Base-by-base conservation (phyloP, 1,140 invertebrate species). In the Scaptodrosophila lebanonensis region DNA sequence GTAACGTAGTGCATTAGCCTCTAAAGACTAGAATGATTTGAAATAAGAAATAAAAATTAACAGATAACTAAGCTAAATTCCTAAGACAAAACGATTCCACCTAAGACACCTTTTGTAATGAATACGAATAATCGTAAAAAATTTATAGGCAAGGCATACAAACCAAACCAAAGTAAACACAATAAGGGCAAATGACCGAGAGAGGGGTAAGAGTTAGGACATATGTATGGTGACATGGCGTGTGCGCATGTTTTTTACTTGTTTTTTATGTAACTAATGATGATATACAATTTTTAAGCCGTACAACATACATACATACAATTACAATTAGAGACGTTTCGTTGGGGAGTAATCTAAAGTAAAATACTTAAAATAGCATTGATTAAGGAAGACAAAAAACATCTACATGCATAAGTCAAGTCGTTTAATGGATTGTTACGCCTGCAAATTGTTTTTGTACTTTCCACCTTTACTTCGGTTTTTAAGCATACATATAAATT, bases 71-170 rank as follows among this genome's bases (percentile, higher is more conserved):
- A 79, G 75, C 75, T 79, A 79, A 79, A 79, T 75, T 79, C 75
- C 75, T 79, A 79, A 79, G 75, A 79, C 75, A 79, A 82, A 79
- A 79, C 75, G 75, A 79, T 79, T 79, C 75, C 75, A 79, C 75
- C 75, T 79, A 82, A 82, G 69, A 79, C 61, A 79, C 75, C 75
- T 82, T 79, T 79, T 79, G 75, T 79, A 79, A 76, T 51, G 69
- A 82, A 65, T 75, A 79, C n/a, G n/a, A n/a, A n/a, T n/a, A n/a
- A n/a, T n/a, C n/a, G n/a, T n/a, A 33, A 33, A 77, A 77, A 68
- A 79, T 79, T 66, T 66, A 61, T 75, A 75, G 69, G 72, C 45
- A 52, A 67, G 51, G 54, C 32, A 33, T 8, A 13, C 59, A 16
- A 32, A 30, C 20, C 30, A 51, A 50, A 43, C 16, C 43, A 51